Base-by-base conservation (phyloP, 2,888 invertebrate species). In the Scaptomyza parva region DNA sequence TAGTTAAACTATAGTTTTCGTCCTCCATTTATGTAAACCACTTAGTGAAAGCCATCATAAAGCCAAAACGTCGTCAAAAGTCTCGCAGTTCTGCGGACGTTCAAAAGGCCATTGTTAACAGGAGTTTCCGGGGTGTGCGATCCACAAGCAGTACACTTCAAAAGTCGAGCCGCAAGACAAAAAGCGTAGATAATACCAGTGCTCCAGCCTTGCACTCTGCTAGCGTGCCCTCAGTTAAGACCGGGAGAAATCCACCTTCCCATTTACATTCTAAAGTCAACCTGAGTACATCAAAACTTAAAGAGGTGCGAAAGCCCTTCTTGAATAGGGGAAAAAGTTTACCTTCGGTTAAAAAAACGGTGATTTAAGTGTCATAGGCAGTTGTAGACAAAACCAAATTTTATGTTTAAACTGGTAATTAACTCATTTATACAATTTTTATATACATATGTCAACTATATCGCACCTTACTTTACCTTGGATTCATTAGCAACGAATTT, bases 21-120 rank as follows among this genome's bases (percentile, higher is more conserved):
- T 26, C 53, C 17, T 52, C 12, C 26, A 69, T 62, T 69, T 41
- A 58, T 71, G 41, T 70, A 18, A 43, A 47, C 9, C 24, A 17
- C 6, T 28, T 48, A 3, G 26, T 33, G 6, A 14, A 18, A 14
- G 40, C 12, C 14, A 37, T n/a, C 3, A 1, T 18, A 0, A 30
- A 18, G 26, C 1, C 2, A 8, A 48, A 37, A 0, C 24, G 17
- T 2, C 30, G 1, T 11, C 8, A n/a, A 12, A 9, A 8, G 37
- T 12, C 1, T 7, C 8, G 8, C 2, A 37, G 8, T 3, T 37
- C 60, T 7, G 12, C 4, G 44, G 52, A 22, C 17, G 14, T 11
- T 14, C 24, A 35, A 7, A 6, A 2, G 2, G 12, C 7, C 8
- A 12, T 18, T 14, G 20, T 14, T 1, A 43, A 3, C 11, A 22